phyloP scores from a whole-genome alignment of 2,113 vertebrate genomes.

The Nycticorax nycticorax region DNA sequence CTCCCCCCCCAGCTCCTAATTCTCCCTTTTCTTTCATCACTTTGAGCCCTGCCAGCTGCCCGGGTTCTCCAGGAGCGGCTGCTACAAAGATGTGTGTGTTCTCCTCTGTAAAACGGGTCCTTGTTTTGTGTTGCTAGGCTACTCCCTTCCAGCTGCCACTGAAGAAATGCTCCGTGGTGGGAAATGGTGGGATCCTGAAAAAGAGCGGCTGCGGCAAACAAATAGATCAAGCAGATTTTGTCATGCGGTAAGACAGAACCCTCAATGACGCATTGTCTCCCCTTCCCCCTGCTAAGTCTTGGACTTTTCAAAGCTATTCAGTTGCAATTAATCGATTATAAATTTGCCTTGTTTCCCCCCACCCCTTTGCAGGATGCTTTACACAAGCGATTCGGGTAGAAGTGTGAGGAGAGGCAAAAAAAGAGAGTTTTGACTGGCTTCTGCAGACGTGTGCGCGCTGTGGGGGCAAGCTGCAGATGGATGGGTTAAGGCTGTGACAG shows the following conservation, averaged over 20 bases:
- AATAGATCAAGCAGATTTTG: slow-evolving; percentile 90
- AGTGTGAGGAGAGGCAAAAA: background rate
- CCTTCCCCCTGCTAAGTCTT: background rate
- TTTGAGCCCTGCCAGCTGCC: background rate
- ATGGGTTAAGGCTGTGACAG: background rate
- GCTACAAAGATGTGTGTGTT: slow-evolving; percentile 62
- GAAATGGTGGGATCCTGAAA: slow-evolving; percentile 94
- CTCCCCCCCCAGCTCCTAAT: background rate
- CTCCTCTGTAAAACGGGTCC: slow-evolving; percentile 65
- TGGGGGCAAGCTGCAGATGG: background rate
- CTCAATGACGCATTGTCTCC: background rate
- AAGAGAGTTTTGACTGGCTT: background rate
- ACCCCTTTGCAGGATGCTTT: background rate
- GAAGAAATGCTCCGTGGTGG: slow-evolving; percentile 95
- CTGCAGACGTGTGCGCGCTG: background rate
- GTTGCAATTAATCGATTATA: background rate
- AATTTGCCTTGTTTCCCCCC: background rate
- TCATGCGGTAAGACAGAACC: slow-evolving; percentile 88
- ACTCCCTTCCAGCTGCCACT: slow-evolving; percentile 89
- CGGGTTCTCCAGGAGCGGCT: background rate
- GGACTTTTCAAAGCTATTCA: slow-evolving; percentile 1
- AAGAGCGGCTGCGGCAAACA: slow-evolving; percentile 88
- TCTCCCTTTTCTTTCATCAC: background rate
- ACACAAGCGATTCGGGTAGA: background rate
- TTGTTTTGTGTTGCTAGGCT: slow-evolving; percentile 83